Percentiles rank a stretch among this genome's conserved stretches.
Conservation (phyloP, 2,113 vertebrate species). For the Illadopsis cleaveri region DNA sequence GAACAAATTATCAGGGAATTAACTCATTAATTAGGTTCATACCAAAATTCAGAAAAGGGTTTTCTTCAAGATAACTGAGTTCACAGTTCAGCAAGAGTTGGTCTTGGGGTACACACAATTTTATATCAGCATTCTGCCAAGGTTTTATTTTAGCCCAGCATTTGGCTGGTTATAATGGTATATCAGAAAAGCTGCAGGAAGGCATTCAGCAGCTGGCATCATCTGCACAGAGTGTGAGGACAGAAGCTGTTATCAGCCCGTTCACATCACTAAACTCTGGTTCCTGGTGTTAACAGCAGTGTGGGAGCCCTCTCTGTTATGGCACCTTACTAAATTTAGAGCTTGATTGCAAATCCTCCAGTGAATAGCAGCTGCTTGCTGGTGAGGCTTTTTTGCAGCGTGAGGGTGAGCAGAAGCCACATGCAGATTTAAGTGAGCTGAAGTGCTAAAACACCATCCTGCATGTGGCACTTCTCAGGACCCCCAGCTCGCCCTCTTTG, state of each 20-base stretch:
- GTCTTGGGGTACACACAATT: neutral
- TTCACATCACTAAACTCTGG: neutral
- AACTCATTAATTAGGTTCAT: slow-evolving; percentile 40
- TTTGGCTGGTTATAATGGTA: neutral
- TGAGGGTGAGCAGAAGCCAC: neutral
- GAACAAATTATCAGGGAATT: slow-evolving; percentile 27
- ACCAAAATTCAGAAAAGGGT: neutral
- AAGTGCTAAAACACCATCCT: neutral
- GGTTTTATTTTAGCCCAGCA: neutral
- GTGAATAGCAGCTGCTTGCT: neutral
- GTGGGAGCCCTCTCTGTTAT: neutral
- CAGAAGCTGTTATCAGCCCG: neutral
- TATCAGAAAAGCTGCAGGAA: slow-evolving; percentile 3
- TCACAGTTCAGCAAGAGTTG: neutral
- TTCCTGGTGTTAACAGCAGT: neutral
- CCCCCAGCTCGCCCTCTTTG: fast-evolving
- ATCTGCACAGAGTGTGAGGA: neutral
- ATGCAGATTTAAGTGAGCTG: neutral
- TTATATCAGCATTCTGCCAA: neutral
- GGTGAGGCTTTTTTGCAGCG: neutral
- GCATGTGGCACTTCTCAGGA: neutral
- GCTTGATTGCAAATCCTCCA: neutral
- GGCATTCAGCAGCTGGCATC: neutral
- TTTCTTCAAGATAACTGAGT: neutral
- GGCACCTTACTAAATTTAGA: slow-evolving; percentile 21